Evolutionary conservation across 2,797 vertebrate genomes (phyloP), one percentile per base, ranked within the genome.

Genomic region (Pristis pectinata): DNA sequence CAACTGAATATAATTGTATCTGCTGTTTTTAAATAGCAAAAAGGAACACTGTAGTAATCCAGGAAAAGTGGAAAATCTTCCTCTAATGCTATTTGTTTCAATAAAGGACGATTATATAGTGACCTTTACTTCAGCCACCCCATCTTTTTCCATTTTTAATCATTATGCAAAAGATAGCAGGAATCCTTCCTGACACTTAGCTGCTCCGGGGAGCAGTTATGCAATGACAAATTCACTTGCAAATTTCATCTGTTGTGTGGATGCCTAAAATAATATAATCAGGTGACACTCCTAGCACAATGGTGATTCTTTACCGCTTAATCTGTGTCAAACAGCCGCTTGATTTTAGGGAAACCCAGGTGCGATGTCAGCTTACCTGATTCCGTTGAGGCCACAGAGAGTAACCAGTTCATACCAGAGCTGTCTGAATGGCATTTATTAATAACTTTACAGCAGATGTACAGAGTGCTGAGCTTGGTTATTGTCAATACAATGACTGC

Each of bases 31-130:
- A 72, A 44, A 92, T n/a, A 79, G 92, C 8, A 19, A 34, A 77
- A n/a, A 24, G 3, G 19, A 82, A 56, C 53, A 92, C 72, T 6
- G 0, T 82, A 95, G 80, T 94, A 94, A 95, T 95, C 95, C 95
- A 41, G 76, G 94, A 95, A 96, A 97, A 97, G 98, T 96, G 95
- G 97, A 98, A 74, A 95, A 95, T 95, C 95, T 97, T 97, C 96
- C 97, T 98, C 98, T 98, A 98, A 97, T 96, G 98, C 96, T 97
- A 97, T 98, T 98, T 98, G 97, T 98, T 98, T 98, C 97, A 97
- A 97, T 98, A 98, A 98, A 97, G 95, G 95, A 95, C 96, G 96
- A 98, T 98, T 98, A 97, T 97, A 96, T 96, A 70, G 95, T 98
- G 98, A 98, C 98, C 98, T 99, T 99, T 98, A 96, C 96, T 95